Conservation (phyloP, 1,140 invertebrate genomes). For the Penaeus chinensis region DNA sequence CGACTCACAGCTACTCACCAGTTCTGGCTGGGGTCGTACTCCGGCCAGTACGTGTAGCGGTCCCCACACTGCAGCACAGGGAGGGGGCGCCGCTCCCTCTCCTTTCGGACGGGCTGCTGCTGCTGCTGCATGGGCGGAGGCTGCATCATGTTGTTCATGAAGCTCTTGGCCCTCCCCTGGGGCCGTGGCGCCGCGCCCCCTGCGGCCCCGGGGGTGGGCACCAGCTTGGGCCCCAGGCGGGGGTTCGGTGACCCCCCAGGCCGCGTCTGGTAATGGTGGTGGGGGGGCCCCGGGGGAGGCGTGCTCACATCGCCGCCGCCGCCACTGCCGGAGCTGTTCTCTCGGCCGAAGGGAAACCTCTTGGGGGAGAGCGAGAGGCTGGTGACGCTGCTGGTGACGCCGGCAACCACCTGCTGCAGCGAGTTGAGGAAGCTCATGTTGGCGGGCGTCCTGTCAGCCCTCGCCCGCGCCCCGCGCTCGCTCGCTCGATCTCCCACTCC, state of each 20-base stretch:
- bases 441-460: background rate
- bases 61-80: constrained; percentile 66
- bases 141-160: constrained; percentile 57
- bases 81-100: constrained; percentile 67
- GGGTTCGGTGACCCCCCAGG: constrained; percentile 37
- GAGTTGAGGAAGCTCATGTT: constrained; percentile 87
- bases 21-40: constrained; percentile 63
- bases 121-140: constrained; percentile 47
- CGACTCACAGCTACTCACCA: constrained; percentile 48
- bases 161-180: constrained; percentile 45
- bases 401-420: constrained; percentile 80
- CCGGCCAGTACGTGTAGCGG: constrained; percentile 63
- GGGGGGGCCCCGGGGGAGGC: background rate
- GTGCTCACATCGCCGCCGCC: constrained; percentile 26
- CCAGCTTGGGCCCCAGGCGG: constrained; percentile 71
- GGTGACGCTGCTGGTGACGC: constrained; percentile 77
- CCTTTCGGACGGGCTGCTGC: constrained; percentile 48
- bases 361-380: constrained; percentile 81
- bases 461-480: background rate
- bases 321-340: constrained; percentile 67
- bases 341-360: constrained; percentile 78
- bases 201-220: constrained; percentile 71
- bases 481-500: background rate
- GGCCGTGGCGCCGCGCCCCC: constrained; percentile 65
- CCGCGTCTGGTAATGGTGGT: constrained; percentile 29